Evolutionary conservation across 2,888 invertebrate species (phyloP).

Genomic region (Noctua pronuba): DNA sequence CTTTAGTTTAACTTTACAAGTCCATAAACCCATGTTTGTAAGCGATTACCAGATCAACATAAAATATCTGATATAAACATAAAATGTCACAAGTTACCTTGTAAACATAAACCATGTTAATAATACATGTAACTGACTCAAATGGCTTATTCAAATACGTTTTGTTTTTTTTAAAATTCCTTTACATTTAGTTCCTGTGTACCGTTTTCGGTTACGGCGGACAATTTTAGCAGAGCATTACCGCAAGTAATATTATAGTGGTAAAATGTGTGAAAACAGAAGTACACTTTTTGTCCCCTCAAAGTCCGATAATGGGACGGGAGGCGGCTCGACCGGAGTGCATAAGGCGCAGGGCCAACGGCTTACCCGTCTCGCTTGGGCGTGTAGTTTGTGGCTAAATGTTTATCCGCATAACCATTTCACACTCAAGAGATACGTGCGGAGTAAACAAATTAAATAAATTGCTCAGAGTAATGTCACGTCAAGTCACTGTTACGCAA

Average conservation of each 20-base stretch:
- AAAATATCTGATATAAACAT: not conserved
- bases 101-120: not conserved
- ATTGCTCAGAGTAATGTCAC: not conserved
- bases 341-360: not conserved
- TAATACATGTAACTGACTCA: not conserved
- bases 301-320: not conserved
- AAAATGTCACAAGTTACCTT: not conserved
- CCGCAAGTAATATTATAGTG: not conserved
- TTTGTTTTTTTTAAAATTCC: not conserved
- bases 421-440: not conserved
- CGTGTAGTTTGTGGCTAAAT: not conserved
- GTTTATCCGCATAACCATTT: not conserved
- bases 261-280: not conserved
- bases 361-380: not conserved
- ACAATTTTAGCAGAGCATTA: not conserved
- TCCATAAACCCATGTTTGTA: not conserved
- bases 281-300: not conserved
- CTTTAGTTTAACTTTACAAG: not conserved
- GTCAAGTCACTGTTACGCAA: not conserved
- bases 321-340: not conserved
- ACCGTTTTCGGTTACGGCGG: not conserved
- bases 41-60: not conserved
- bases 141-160: not conserved
- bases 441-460: not conserved
- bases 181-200: not conserved